These are phyloP conservation scores for Cyclina sinensis DNA, from an alignment of 1,140 invertebrate genomes.

Conservation along the genomic window DNA sequence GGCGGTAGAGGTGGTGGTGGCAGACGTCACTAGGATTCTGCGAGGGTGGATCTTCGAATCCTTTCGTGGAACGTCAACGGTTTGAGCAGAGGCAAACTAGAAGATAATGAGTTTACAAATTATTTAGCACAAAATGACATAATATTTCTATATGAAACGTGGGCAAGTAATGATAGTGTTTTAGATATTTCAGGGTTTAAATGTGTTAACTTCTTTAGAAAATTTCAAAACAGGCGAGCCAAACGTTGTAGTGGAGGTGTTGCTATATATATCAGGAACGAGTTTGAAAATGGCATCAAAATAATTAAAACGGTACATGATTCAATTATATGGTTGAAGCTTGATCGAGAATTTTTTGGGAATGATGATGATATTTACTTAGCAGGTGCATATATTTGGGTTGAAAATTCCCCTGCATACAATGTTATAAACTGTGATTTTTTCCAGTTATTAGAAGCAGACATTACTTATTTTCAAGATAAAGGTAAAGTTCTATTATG, in stretches of 20 bases:
- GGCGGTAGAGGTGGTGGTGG: no score
- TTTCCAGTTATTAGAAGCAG: background rate
- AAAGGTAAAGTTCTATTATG: background rate
- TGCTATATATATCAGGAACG: slow-evolving; percentile 18
- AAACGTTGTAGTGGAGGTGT: slow-evolving; percentile 25
- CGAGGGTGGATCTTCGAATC: background rate
- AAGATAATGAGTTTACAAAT: background rate
- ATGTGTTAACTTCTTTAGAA: slow-evolving; percentile 19
- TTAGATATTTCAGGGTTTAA: background rate
- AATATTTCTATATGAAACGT: slow-evolving; percentile 38
- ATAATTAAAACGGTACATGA: background rate
- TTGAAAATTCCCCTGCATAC: background rate
- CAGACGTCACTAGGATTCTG: background rate
- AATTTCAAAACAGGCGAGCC: slow-evolving; percentile 24
- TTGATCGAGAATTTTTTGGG: slow-evolving; percentile 4
- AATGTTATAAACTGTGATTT: background rate
- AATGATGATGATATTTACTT: background rate
- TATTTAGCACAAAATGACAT: background rate
- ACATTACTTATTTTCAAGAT: background rate
- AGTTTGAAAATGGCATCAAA: background rate
- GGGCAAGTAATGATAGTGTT: background rate
- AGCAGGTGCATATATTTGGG: slow-evolving; percentile 12
- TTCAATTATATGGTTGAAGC: background rate
- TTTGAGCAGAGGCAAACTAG: background rate
- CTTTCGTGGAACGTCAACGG: background rate